Percentiles rank a stretch among this genome's conserved stretches.
These are phyloP conservation scores for zebrafish (Danio rerio) DNA, from an alignment of 2,113 vertebrate species.

Conservation along the genomic window GRCz12tu NC_133198.1:1633501-1634000, in stretches of 20 bases:
- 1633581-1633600: conserved; percentile 16
- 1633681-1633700: conserved; percentile 12
- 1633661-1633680: conserved; percentile 43
- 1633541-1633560: conserved; percentile 49
- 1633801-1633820: background rate
- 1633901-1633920: too few species aligned
- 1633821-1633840: background rate
- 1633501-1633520: background rate
- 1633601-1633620: conserved; percentile 22
- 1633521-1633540: conserved; percentile 3
- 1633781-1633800: conserved; percentile 47
- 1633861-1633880: background rate
- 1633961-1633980: too few species aligned
- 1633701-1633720: conserved; percentile 43
- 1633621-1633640: conserved; percentile 44
- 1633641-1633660: conserved; percentile 43
- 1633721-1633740: conserved; percentile 9
- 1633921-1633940: too few species aligned
- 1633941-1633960: too few species aligned
- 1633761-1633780: conserved; percentile 26
- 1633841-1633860: background rate
- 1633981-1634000: too few species aligned
- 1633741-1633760: conserved; percentile 62
- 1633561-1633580: conserved; percentile 37
- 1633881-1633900: too few species aligned